Percentiles rank a stretch among this genome's conserved stretches.
phyloP scores from a whole-genome alignment of 2,888 invertebrate genomes.

The Caenorhabditis parvicauda region DNA sequence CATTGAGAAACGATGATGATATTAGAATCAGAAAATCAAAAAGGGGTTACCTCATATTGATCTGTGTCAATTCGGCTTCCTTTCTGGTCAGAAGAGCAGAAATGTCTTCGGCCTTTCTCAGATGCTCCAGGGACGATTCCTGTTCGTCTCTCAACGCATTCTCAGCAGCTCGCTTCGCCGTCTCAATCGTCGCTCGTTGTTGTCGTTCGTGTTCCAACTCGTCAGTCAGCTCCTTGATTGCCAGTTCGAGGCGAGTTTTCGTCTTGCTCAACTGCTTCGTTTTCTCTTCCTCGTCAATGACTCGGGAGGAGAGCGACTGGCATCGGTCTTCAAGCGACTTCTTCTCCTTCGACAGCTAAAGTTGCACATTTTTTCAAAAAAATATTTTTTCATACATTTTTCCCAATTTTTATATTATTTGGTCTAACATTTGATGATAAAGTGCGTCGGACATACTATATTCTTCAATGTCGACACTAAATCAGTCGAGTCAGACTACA shows the following conservation, averaged over 20 bases:
- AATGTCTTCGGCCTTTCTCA: constrained; percentile 80
- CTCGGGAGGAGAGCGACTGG: constrained; percentile 83
- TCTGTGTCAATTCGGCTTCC: constrained; percentile 75
- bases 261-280: constrained; percentile 71
- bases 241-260: constrained; percentile 79
- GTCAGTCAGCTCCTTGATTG: constrained; percentile 14
- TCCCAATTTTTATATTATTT: constrained; percentile 28
- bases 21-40: background rate
- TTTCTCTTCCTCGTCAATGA: constrained; percentile 97
- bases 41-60: constrained; percentile 69
- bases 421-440: too few species aligned
- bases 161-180: constrained; percentile 29
- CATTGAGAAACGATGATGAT: background rate
- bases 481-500: too few species aligned
- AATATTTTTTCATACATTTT: too few species aligned
- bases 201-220: constrained; percentile 35
- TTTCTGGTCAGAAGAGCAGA: constrained; percentile 81
- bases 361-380: background rate
- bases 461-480: too few species aligned
- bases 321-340: constrained; percentile 88
- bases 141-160: constrained; percentile 77
- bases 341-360: constrained; percentile 80
- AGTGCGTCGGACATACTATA: too few species aligned
- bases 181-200: constrained; percentile 23
- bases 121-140: constrained; percentile 87